phyloP scores from a whole-genome alignment of 2,113 vertebrate species.

The Etia nguti region DNA sequence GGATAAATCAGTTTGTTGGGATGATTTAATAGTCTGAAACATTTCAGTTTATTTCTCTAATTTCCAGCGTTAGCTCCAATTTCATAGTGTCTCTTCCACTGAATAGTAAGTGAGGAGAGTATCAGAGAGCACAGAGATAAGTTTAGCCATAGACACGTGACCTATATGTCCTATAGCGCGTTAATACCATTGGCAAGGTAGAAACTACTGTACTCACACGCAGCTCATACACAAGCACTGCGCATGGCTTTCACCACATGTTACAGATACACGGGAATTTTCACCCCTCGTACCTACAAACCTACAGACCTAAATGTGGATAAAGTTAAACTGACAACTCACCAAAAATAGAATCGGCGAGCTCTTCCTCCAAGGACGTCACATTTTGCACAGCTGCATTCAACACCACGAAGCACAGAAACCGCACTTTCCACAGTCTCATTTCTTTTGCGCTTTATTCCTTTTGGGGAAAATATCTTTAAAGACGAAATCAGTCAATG shows the following conservation, averaged over 20 bases:
- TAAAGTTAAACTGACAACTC: constrained; percentile 31
- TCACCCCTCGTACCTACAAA: background rate
- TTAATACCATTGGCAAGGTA: background rate
- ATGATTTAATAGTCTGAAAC: fast-evolving
- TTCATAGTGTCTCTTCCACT: background rate
- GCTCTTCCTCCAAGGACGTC: constrained; percentile 62
- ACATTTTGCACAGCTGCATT: constrained; percentile 46
- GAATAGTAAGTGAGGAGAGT: background rate
- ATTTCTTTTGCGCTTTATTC: constrained; percentile 53
- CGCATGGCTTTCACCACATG: background rate
- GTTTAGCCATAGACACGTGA: constrained; percentile 12
- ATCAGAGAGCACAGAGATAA: background rate
- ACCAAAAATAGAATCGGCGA: constrained; percentile 60
- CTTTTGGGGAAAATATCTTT: background rate
- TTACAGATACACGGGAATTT: background rate
- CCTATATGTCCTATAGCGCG: background rate
- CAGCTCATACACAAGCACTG: background rate
- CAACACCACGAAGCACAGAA: constrained; percentile 55
- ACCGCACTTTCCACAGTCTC: constrained; percentile 39
- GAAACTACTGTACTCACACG: background rate
- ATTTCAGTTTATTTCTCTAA: background rate
- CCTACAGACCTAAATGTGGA: background rate
- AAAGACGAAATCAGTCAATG: background rate
- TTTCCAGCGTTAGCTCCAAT: background rate
- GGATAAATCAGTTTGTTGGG: background rate